These are phyloP conservation scores for Empis livida DNA, from an alignment of 2,888 invertebrate genomes.

Conservation along the genomic window DNA sequence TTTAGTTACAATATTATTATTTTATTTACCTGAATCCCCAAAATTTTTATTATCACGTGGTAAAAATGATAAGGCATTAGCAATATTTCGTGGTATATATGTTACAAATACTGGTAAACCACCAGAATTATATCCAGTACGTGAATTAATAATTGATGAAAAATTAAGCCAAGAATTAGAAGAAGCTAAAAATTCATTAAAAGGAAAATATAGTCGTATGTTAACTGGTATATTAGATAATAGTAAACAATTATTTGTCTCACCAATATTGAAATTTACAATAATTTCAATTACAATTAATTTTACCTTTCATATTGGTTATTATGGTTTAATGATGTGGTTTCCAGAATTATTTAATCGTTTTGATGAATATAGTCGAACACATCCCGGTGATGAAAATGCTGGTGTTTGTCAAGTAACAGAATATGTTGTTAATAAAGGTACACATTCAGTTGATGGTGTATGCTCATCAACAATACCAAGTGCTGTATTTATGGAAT, in stretches of 20 bases:
- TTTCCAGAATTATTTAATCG: slow-evolving; percentile 89
- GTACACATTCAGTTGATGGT: slow-evolving; percentile 39
- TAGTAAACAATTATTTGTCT: slow-evolving; percentile 66
- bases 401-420: slow-evolving; percentile 67
- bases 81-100: slow-evolving; percentile 70
- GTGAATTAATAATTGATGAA: slow-evolving; percentile 51
- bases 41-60: slow-evolving; percentile 74
- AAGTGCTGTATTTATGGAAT: slow-evolving; percentile 71
- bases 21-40: slow-evolving; percentile 81
- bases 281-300: slow-evolving; percentile 77
- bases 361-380: slow-evolving; percentile 64
- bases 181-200: slow-evolving; percentile 38
- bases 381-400: slow-evolving; percentile 46
- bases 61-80: slow-evolving; percentile 64
- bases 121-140: slow-evolving; percentile 63
- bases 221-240: slow-evolving; percentile 64
- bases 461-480: slow-evolving; percentile 60
- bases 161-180: slow-evolving; percentile 30
- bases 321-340: slow-evolving; percentile 96
- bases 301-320: slow-evolving; percentile 90
- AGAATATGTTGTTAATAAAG: slow-evolving; percentile 55
- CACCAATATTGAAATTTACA: slow-evolving; percentile 72
- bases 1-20: slow-evolving; percentile 67
- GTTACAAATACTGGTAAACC: slow-evolving; percentile 63
- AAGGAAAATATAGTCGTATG: slow-evolving; percentile 60